A percentile compares a stretch with the other conserved stretches of the same genome.
phyloP scores from a whole-genome alignment of 2,888 invertebrate genomes.

The Andricus quercusramuli region DNA sequence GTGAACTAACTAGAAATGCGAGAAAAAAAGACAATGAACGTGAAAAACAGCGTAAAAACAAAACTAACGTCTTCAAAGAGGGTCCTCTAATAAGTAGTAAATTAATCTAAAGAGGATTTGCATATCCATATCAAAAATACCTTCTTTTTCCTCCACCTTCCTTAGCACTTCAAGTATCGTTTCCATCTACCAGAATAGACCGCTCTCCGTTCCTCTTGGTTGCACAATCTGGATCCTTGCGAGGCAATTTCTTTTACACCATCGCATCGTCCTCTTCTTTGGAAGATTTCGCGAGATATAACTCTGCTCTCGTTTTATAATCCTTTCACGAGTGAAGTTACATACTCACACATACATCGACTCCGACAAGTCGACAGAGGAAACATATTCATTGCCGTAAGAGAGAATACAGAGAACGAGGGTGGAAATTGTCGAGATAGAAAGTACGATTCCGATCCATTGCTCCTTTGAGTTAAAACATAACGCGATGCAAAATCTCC shows the following conservation, averaged over 20 bases:
- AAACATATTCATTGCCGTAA: constrained; percentile 34
- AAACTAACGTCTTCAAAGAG: too few species aligned
- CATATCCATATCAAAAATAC: background rate
- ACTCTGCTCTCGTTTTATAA: constrained; percentile 6
- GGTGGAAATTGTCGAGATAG: constrained; percentile 22
- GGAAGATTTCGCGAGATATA: constrained; percentile 9
- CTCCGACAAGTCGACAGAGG: constrained; percentile 4
- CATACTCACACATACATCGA: background rate
- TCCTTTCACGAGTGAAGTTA: constrained; percentile 24
- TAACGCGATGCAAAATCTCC: constrained; percentile 62
- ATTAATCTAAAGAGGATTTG: background rate
- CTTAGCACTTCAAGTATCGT: background rate
- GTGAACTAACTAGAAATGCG: too few species aligned
- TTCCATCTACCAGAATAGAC: background rate
- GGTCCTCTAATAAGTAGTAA: background rate
- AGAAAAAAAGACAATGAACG: too few species aligned
- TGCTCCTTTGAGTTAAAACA: constrained; percentile 50
- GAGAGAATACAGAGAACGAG: constrained; percentile 40
- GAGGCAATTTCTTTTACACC: constrained; percentile 21
- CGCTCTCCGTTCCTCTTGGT: constrained; percentile 10
- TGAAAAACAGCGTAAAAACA: too few species aligned
- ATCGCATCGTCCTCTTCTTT: constrained; percentile 13
- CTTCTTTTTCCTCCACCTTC: background rate
- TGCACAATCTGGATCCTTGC: constrained; percentile 9
- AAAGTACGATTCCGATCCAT: constrained; percentile 40